These are phyloP conservation scores for Fistularia commersonii DNA, from an alignment of 2,797 vertebrate species.

Conservation along the genomic window DNA sequence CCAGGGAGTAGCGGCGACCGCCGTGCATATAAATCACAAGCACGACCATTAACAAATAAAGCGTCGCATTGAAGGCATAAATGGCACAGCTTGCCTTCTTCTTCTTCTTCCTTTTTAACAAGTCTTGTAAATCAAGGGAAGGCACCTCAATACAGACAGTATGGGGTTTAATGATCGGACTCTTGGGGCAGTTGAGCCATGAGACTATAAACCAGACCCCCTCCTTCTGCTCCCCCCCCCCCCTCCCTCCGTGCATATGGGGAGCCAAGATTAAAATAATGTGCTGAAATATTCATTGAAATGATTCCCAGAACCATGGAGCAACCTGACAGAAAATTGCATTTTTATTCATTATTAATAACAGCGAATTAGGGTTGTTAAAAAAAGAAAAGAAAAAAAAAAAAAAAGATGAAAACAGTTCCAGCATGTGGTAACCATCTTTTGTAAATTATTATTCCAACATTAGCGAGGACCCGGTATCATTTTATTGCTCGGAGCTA, in stretches of 20 bases:
- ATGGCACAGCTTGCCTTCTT: slow-evolving; percentile 86
- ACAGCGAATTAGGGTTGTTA: slow-evolving; percentile 88
- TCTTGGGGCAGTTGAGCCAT: slow-evolving; percentile 84
- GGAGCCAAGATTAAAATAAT: slow-evolving; percentile 98
- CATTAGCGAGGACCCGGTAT: slow-evolving; percentile 83
- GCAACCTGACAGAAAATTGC: slow-evolving; percentile 91
- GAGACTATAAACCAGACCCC: slow-evolving; percentile 85
- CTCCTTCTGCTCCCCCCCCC: slow-evolving; percentile 26
- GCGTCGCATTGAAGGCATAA: slow-evolving; percentile 94
- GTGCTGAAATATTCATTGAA: slow-evolving; percentile 99
- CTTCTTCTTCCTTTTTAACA: slow-evolving; percentile 94
- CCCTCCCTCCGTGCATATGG: slow-evolving; percentile 74
- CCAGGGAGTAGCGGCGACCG: slow-evolving; percentile 62
- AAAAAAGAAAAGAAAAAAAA: slow-evolving; percentile 65
- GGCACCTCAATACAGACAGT: slow-evolving; percentile 85
- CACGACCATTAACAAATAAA: slow-evolving; percentile 88
- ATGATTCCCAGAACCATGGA: slow-evolving; percentile 90
- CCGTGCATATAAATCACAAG: slow-evolving; percentile 83
- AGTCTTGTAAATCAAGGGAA: slow-evolving; percentile 95
- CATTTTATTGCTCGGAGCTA: slow-evolving; percentile 90
- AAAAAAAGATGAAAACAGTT: slow-evolving; percentile 67
- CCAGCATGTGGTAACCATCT: slow-evolving; percentile 94
- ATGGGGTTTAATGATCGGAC: slow-evolving; percentile 89
- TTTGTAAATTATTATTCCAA: slow-evolving; percentile 96
- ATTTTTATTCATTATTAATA: slow-evolving; percentile 99